Percentiles rank a stretch among this genome's conserved stretches.
phyloP scores from a whole-genome alignment of 2,113 vertebrate genomes.

The Urocolius indicus region DNA sequence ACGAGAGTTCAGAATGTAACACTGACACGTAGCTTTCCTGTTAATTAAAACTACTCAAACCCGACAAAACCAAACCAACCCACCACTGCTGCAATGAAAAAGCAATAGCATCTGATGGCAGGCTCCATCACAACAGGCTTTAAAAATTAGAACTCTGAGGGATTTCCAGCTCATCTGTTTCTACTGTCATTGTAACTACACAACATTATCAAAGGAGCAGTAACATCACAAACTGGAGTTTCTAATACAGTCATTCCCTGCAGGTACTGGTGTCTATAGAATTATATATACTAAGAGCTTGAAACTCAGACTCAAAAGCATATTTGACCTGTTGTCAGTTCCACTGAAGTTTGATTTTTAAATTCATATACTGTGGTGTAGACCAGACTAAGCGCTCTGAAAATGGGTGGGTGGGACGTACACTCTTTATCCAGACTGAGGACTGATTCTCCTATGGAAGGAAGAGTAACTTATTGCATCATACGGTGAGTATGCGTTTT shows the following conservation, averaged over 20 bases:
- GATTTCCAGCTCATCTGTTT: background rate
- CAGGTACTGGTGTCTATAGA: background rate
- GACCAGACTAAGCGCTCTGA: background rate
- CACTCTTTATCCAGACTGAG: background rate
- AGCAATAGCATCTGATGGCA: background rate
- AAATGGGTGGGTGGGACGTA: background rate
- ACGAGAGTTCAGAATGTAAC: background rate
- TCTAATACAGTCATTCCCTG: background rate
- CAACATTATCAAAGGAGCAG: background rate
- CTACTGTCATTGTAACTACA: background rate
- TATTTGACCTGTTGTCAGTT: background rate
- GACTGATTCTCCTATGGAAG: background rate
- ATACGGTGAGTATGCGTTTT: background rate
- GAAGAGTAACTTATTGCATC: background rate
- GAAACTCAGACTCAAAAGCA: background rate
- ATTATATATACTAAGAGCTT: background rate
- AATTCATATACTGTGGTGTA: accelerated
- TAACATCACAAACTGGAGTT: background rate
- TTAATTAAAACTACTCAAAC: background rate
- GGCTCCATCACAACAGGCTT: background rate
- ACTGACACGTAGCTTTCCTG: background rate
- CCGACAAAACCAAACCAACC: background rate
- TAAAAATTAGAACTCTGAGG: background rate
- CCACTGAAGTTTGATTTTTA: background rate
- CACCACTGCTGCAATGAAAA: background rate